Evolutionary conservation across 2,797 vertebrate species (phyloP), one percentile per base, ranked within the genome.

Genomic region (Varecia variegata): DNA sequence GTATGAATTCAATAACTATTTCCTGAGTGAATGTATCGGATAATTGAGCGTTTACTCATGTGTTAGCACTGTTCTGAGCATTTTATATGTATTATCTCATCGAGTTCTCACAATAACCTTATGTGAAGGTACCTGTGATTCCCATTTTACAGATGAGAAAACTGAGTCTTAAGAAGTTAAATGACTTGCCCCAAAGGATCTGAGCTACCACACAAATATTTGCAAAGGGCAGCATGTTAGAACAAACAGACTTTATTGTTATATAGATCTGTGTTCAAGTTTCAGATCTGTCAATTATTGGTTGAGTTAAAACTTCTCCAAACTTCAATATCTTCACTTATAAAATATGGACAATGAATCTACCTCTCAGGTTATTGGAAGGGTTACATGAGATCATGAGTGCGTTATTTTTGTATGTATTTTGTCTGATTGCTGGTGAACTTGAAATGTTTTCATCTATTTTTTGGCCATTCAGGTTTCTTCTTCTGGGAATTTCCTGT

Each of bases 381-480:
- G 47, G 52, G 50, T 47, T 84, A 43, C 2, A 10, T 84, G 81
- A 90, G 54, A 54, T 73, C 54, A 56, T 62, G 56, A n/a, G n/a
- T 21, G 21, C 74, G 27, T 68, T 70, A 27, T 80, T 88, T 95
- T 97, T 52, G 32, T 52, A 20, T 32, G 2, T 73, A 23, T 89
- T 87, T 96, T 90, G n/a, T 70, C n/a, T 83, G 25, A 83, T 87
- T 32, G 47, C 43, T 77, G 58, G 3, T 65, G 77, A 79, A 54
- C 45, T 58, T 90, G 74, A 45, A 43, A 38, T 38, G 52, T 84
- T 56, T 92, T 67, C 21, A 14, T 38, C 1, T 74, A 58, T 84
- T 81, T 96, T 54, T 90, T 83, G 23, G 71, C 71, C 67, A 74
- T 79, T 91, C 30, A 1, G 15, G 13, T 92, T 95, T 96, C 27